phyloP scores from a whole-genome alignment of 2,113 vertebrate species.

The Ochotona curzoniae region DNA sequence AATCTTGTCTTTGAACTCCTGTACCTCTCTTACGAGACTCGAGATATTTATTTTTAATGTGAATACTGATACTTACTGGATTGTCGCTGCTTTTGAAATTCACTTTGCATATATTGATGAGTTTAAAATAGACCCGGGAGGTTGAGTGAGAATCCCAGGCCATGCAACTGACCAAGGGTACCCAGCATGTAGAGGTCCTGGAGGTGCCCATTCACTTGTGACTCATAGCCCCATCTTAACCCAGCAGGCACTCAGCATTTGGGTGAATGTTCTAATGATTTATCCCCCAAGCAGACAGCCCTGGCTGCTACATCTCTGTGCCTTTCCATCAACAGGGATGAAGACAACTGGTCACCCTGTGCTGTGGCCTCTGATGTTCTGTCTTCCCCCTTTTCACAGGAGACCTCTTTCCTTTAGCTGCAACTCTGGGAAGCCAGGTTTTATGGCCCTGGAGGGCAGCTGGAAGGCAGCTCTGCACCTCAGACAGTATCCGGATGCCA shows the following conservation, averaged over 20 bases:
- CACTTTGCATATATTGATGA: not conserved
- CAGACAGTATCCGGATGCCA: not conserved
- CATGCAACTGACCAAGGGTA: not conserved
- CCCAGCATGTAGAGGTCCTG: not conserved
- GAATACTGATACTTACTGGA: not conserved
- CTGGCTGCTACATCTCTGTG: not conserved
- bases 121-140: not conserved
- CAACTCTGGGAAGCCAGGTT: not conserved
- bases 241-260: not conserved
- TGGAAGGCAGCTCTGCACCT: not conserved
- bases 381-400: not conserved
- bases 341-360: not conserved
- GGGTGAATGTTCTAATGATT: not conserved
- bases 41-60: not conserved
- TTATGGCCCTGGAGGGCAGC: not conserved
- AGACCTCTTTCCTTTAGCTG: not conserved
- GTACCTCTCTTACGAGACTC: not conserved
- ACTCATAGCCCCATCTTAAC: not conserved
- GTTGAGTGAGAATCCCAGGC: not conserved
- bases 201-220: not conserved
- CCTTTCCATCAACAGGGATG: not conserved
- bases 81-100: not conserved
- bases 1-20: not conserved
- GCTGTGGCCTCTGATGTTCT: rapidly evolving
- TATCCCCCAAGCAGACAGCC: not conserved